These are phyloP conservation scores for Epistrophe eligans DNA, from an alignment of 2,888 invertebrate genomes.

Conservation along the genomic window DNA sequence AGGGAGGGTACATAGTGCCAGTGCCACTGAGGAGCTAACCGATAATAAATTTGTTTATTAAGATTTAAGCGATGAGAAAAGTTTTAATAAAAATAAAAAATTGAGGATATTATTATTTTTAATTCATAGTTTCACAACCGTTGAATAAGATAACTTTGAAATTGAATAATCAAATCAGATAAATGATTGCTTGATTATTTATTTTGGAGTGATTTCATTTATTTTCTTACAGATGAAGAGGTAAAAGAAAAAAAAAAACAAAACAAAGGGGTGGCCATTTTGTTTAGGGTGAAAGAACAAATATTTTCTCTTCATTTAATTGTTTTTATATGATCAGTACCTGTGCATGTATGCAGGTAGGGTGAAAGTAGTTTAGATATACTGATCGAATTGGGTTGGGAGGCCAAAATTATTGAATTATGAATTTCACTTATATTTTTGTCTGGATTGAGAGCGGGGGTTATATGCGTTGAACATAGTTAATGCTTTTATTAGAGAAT, in stretches of 20 bases:
- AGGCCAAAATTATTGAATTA: no score
- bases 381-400: no score
- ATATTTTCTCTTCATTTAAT: no score
- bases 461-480: no score
- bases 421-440: no score
- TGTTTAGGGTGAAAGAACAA: no score
- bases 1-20: not conserved
- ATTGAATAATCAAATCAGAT: constrained; percentile 24
- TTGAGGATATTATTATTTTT: constrained; percentile 7
- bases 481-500: no score
- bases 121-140: constrained; percentile 5
- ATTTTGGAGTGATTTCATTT: not conserved
- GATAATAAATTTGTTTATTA: constrained; percentile 10
- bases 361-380: no score
- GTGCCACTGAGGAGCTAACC: not conserved
- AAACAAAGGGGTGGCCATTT: not conserved
- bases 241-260: not conserved
- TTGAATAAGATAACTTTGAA: constrained; percentile 13
- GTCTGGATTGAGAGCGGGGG: no score
- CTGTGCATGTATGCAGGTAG: no score
- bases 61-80: constrained; percentile 14
- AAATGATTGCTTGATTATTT: constrained; percentile 6
- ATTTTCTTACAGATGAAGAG: not conserved
- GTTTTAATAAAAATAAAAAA: not conserved
- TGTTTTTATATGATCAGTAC: no score